Conservation (phyloP, 2,113 vertebrate species). For the Vidua chalybeata region DNA sequence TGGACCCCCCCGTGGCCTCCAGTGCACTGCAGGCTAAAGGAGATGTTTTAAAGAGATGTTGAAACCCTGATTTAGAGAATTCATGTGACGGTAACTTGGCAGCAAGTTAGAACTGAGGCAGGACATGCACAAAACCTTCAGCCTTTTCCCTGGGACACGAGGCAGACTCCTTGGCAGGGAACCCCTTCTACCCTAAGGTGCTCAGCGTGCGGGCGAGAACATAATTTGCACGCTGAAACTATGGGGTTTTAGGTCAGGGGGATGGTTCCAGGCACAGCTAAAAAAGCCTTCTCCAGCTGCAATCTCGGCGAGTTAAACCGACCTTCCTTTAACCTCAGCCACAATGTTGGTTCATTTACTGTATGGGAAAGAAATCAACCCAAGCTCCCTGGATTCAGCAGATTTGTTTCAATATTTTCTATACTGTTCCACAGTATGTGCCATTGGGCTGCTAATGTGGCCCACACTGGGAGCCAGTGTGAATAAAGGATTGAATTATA, state of each 20-base stretch:
- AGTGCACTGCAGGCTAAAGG: not conserved
- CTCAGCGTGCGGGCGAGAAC: accelerated
- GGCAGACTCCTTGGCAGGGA: not conserved
- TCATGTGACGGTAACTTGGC: not conserved
- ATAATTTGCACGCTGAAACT: not conserved
- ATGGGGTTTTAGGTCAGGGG: not conserved
- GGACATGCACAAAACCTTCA: not conserved
- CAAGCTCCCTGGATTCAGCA: not conserved
- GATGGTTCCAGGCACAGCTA: not conserved
- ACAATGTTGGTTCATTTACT: not conserved
- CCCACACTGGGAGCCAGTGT: not conserved
- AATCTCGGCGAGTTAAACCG: not conserved
- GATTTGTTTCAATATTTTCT: not conserved
- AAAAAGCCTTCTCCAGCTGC: not conserved
- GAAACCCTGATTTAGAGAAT: not conserved
- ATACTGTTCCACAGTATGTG: not conserved
- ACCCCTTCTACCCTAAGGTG: accelerated
- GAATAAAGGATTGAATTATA: conserved; percentile 38
- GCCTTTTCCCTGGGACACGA: accelerated
- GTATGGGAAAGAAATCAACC: not conserved
- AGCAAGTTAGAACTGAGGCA: not conserved
- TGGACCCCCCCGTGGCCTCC: not conserved
- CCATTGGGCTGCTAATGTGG: not conserved
- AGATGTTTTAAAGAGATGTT: not conserved
- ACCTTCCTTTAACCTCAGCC: not conserved